Evolutionary conservation across 1,140 invertebrate genomes (phyloP).

Genomic region (Galendromus occidentalis): DNA sequence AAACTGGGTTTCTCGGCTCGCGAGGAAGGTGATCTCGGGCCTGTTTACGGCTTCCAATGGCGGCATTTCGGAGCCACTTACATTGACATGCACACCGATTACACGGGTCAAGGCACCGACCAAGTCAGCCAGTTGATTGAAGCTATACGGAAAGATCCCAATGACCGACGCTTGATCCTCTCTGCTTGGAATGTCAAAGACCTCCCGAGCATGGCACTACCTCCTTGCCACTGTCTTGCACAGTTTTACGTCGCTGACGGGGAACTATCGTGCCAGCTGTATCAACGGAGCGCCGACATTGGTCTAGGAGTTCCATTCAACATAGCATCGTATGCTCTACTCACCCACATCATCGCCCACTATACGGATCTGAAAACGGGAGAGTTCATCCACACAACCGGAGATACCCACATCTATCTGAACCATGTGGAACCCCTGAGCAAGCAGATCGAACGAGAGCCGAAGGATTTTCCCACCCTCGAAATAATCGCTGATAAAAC

Average conservation of each 20-base stretch:
- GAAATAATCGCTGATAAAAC: slow-evolving; percentile 42
- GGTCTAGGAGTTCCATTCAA: slow-evolving; percentile 96
- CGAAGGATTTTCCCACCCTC: slow-evolving; percentile 62
- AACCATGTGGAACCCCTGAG: slow-evolving; percentile 74
- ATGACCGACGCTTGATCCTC: slow-evolving; percentile 76
- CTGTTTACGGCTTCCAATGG: slow-evolving; percentile 99
- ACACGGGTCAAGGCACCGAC: slow-evolving; percentile 60
- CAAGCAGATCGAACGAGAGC: slow-evolving; percentile 57
- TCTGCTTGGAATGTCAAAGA: slow-evolving; percentile 82
- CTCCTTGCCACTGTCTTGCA: slow-evolving; percentile 82
- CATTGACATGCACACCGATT: slow-evolving; percentile 53
- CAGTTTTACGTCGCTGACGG: slow-evolving; percentile 84
- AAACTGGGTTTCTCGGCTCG: slow-evolving; percentile 61
- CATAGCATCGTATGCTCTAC: slow-evolving; percentile 84
- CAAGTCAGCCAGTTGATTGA: slow-evolving; percentile 64
- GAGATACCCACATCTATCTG: slow-evolving; percentile 86
- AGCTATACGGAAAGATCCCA: slow-evolving; percentile 59
- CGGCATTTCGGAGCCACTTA: slow-evolving; percentile 92
- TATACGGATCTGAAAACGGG: slow-evolving; percentile 70
- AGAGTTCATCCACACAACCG: slow-evolving; percentile 88
- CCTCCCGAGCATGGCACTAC: slow-evolving; percentile 76
- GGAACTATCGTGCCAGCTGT: slow-evolving; percentile 66
- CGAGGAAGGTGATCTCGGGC: slow-evolving; percentile 85
- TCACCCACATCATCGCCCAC: slow-evolving; percentile 91
- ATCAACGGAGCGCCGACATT: slow-evolving; percentile 94